phyloP scores from a whole-genome alignment of 2,888 invertebrate genomes.

The Drosophila percnosoma region DNA sequence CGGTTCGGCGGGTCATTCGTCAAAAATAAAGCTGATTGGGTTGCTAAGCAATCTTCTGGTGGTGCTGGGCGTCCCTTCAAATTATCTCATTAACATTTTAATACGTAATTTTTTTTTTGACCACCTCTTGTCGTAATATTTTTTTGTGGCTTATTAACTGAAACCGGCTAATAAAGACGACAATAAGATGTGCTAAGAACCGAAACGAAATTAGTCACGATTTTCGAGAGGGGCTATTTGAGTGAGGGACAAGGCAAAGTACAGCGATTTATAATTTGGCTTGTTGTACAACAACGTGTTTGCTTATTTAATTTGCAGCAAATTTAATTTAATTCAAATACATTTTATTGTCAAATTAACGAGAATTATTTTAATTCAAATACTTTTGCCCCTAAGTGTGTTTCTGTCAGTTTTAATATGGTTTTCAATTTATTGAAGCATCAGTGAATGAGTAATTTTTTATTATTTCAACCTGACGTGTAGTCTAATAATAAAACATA shows the following conservation, averaged over 20 bases:
- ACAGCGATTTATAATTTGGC: conserved; percentile 40
- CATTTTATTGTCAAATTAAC: conserved; percentile 24
- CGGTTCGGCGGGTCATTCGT: conserved; percentile 31
- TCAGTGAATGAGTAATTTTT: conserved; percentile 48
- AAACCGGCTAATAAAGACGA: conserved; percentile 47
- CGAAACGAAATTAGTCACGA: conserved; percentile 65
- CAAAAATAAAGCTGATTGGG: conserved; percentile 32
- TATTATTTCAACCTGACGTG: conserved; percentile 30
- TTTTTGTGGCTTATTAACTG: conserved; percentile 59
- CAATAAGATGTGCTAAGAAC: conserved; percentile 48
- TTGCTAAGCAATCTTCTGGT: conserved; percentile 38
- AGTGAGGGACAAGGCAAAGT: conserved; percentile 13
- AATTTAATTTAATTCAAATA: conserved; percentile 25
- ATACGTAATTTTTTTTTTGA: conserved; percentile 5
- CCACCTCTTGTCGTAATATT: conserved; percentile 1
- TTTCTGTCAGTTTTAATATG: conserved; percentile 31
- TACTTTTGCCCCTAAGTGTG: conserved; percentile 4
- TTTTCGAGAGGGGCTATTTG: conserved; percentile 10
- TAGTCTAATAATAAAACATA: conserved; percentile 57
- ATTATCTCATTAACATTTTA: conserved; percentile 60
- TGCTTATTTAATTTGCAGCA: conserved; percentile 18
- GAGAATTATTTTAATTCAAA: conserved; percentile 8
- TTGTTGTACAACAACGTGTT: conserved; percentile 27
- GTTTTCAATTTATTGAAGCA: conserved; percentile 14
- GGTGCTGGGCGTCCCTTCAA: conserved; percentile 17